Evolutionary conservation across 53 echinoderm and acorn worm genomes (phyloP).

Genomic region (Temnopleurus reevesii): DNA sequence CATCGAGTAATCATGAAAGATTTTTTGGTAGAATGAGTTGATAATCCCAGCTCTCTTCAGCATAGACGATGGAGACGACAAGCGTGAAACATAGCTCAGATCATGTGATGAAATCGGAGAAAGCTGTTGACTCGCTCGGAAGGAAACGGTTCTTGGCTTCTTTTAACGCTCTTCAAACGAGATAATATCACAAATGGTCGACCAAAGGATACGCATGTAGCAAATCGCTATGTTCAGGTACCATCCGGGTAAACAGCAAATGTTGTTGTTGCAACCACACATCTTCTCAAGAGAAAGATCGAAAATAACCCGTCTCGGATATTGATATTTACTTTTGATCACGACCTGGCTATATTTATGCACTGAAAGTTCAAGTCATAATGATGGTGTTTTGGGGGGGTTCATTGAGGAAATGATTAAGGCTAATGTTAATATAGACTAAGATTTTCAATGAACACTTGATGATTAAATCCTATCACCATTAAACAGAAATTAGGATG

Average conservation of each 20-base stretch:
- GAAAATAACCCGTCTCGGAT: too few relatives aligned
- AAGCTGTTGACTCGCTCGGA: conserved; percentile 31
- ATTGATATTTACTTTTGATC: too few relatives aligned
- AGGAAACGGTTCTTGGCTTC: conserved; percentile 30
- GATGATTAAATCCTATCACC: too few relatives aligned
- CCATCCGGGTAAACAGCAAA: neutral
- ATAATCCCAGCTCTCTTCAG: conserved; percentile 27
- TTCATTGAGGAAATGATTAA: too few relatives aligned
- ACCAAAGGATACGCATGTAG: conserved; percentile 1
- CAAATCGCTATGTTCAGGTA: neutral
- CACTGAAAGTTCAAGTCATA: too few relatives aligned
- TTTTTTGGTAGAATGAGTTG: conserved; percentile 32
- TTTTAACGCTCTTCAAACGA: conserved; percentile 37
- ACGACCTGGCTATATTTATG: too few relatives aligned
- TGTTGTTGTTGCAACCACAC: neutral
- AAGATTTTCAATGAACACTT: too few relatives aligned
- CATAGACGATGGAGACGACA: neutral
- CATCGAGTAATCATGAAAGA: conserved; percentile 26
- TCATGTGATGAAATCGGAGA: conserved; percentile 45
- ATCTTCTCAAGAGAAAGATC: neutral
- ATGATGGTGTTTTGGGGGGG: too few relatives aligned
- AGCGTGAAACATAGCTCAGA: conserved; percentile 33
- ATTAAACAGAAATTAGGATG: too few relatives aligned
- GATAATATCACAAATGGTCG: conserved; percentile 40
- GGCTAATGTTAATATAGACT: too few relatives aligned